Base-by-base conservation (phyloP, 2,888 invertebrate species). In the Pachymerium ferrugineum region DNA sequence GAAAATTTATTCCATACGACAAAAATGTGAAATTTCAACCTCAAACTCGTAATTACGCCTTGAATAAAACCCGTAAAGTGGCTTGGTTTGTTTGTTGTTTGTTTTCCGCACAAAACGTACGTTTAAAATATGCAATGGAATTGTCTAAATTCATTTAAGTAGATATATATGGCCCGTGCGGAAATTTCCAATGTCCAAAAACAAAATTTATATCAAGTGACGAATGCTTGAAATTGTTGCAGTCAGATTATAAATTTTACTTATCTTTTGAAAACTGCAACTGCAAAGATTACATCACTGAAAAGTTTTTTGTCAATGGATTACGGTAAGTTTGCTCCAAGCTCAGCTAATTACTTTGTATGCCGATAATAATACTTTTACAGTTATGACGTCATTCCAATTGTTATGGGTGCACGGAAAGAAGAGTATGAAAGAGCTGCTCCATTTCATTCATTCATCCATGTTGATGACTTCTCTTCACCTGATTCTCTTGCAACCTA, bases 41-140 rank as follows among this genome's bases (percentile, higher is more conserved):
- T 19, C 77, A 78, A 25, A 87, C 88, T 75, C 38, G 67, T 14
- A 93, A 94, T 82, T 94, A 89, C 80, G 91, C 92, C 0, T 88
- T 88, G n/a, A 94, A 94, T 81, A 97, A 97, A 83, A 95, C 94
- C 47, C 94, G 92, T 84, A 77, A 79, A 75, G 83, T 97, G 6
- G 97, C 97, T 73, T 97, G 97, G 97, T 97, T 97, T 84, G 97
- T 97, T 73, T 97, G 96, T 38, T 97, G 97, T 84, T n/a, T n/a
- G n/a, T 97, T 97, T 82, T 93, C 92, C 77, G 95, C 97, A 3
- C 87, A 93, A 73, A 97, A 97, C 83, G 90, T 90, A 2, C 88
- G 97, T 12, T 85, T 94, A 75, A 90, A 92, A 78, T 97, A 91
- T 83, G 97, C 95, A 10, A 88, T 89, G 78, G 92, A 91, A 81